Evolutionary conservation across 2,888 invertebrate species (phyloP), one percentile per base, ranked within the genome.

Genomic region (Sepiola atlantica): DNA sequence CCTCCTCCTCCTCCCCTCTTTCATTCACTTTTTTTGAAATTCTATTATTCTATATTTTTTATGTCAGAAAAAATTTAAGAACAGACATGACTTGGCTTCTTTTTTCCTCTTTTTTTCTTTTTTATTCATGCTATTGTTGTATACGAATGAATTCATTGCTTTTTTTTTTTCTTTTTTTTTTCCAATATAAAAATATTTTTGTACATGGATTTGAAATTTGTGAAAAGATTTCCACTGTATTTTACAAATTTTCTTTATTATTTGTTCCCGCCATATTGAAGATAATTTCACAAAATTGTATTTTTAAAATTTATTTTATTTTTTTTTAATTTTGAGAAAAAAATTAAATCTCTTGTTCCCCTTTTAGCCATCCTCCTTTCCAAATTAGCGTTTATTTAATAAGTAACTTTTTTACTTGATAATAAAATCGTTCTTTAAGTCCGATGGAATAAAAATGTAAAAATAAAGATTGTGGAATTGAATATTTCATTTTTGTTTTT

Each of bases 211-310:
- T 54, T 55, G 28, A 16, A n/a, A n/a, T n/a, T 55, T 92, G 28
- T 92, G 92, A 55, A 92, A 54, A 54, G 92, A 92, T 54, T 92
- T 45, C 92, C 45, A 92, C 92, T 92, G 45, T 92, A 16, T 92
- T 77, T n/a, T n/a, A n/a, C n/a, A n/a, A n/a, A n/a, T n/a, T 6
- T 61, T 45, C 8, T 45, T 45, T 28, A 24, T 61, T 61, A 28
- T 61, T 61, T 61, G 10, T 77, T 77, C 4, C 4, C 32, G 3
- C n/a, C n/a, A 32, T n/a, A 77, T 77, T n/a, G 32, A 77, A 77
- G 4, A 4, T 77, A 16, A 77, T 77, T n/a, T n/a, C 16, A 16
- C 10, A 61, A 61, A 24, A 28, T 77, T 54, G 20, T 28, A 28
- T 14, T 35, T 14, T 35, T 14, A 54, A 3, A 35, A 18, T 35